phyloP scores from a whole-genome alignment of 1,140 invertebrate genomes.

The Drusus annulatus region DNA sequence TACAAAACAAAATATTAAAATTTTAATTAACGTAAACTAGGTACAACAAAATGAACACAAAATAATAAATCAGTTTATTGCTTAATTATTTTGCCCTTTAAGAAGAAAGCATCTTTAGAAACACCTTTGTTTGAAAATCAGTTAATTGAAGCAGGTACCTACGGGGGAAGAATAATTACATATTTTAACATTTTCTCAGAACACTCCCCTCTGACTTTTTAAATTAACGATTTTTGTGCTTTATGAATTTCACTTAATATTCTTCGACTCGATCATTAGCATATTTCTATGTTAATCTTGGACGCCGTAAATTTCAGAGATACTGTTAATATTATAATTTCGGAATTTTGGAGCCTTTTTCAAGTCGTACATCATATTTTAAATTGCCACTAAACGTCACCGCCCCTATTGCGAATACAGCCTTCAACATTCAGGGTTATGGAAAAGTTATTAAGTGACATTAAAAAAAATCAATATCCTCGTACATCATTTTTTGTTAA shows the following conservation, averaged over 20 bases:
- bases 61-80: too few relatives aligned
- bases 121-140: too few relatives aligned
- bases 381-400: conserved; percentile 17
- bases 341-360: conserved; percentile 13
- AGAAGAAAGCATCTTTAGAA: too few relatives aligned
- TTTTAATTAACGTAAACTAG: too few relatives aligned
- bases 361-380: conserved; percentile 33
- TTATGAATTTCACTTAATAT: conserved; percentile 26
- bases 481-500: neutral
- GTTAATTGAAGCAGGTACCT: too few relatives aligned
- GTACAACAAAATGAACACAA: too few relatives aligned
- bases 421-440: neutral
- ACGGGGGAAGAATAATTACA: too few relatives aligned
- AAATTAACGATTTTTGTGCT: conserved; percentile 21
- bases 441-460: too few relatives aligned
- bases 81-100: too few relatives aligned
- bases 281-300: conserved; percentile 30
- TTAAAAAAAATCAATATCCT: too few relatives aligned
- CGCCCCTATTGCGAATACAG: conserved; percentile 25
- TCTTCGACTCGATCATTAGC: conserved; percentile 28
- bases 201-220: neutral
- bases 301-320: conserved; percentile 9
- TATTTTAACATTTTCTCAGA: too few relatives aligned
- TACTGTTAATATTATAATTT: conserved; percentile 38
- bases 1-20: too few relatives aligned